These are phyloP conservation scores for Luehdorfia chinensis DNA, from an alignment of 1,140 invertebrate genomes.

Conservation along the genomic window DNA sequence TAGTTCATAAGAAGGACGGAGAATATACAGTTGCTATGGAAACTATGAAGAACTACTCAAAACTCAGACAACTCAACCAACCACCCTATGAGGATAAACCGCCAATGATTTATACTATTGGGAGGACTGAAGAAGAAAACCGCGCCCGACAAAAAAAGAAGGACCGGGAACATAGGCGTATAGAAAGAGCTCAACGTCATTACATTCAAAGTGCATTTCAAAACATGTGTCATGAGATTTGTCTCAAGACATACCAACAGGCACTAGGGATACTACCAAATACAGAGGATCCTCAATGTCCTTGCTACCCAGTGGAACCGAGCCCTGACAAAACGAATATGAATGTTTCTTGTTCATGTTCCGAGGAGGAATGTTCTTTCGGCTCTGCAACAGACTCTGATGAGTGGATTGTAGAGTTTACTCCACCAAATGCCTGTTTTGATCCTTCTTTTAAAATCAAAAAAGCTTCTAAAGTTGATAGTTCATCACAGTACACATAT, in stretches of 20 bases:
- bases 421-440: conserved; percentile 57
- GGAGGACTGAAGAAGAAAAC: conserved; percentile 66
- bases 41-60: conserved; percentile 58
- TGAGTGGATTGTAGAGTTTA: conserved; percentile 69
- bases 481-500: conserved; percentile 52
- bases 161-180: conserved; percentile 45
- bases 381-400: conserved; percentile 60
- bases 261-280: conserved; percentile 55
- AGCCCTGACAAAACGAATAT: conserved; percentile 34
- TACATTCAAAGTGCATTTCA: conserved; percentile 63
- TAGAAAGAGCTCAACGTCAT: conserved; percentile 53
- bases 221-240: conserved; percentile 65
- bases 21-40: conserved; percentile 67
- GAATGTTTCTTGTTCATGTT: conserved; percentile 57
- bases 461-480: conserved; percentile 47
- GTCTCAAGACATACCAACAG: conserved; percentile 67
- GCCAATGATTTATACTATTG: conserved; percentile 55
- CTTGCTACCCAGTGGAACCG: conserved; percentile 46
- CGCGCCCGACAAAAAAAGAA: conserved; percentile 47
- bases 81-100: conserved; percentile 66
- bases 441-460: conserved; percentile 52
- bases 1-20: conserved; percentile 60
- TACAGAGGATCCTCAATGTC: conserved; percentile 51
- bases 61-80: conserved; percentile 54
- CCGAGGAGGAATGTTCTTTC: conserved; percentile 37